phyloP scores from a whole-genome alignment of 2,888 invertebrate genomes.

The Lordiphosa fenestrarum region DNA sequence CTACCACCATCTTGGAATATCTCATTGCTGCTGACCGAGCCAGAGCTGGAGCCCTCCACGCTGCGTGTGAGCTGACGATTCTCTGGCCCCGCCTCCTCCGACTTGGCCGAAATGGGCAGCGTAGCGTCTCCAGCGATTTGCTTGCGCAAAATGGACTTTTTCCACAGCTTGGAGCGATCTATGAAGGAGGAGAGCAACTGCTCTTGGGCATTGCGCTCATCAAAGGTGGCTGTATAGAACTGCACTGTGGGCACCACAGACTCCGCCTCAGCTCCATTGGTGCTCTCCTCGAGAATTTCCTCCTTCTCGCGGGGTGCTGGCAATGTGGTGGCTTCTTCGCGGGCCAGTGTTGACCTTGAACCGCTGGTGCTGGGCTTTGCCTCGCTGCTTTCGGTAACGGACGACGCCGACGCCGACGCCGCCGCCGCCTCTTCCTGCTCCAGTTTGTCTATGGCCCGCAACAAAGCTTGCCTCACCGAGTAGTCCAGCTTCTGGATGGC shows the following conservation, averaged over 20 bases:
- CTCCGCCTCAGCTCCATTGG: slow-evolving; percentile 77
- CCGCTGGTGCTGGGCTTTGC: slow-evolving; percentile 29
- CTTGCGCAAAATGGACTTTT: slow-evolving; percentile 55
- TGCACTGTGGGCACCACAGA: slow-evolving; percentile 81
- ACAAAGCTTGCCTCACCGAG: slow-evolving; percentile 87
- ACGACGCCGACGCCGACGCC: slow-evolving; percentile 72
- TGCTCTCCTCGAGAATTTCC: slow-evolving; percentile 81
- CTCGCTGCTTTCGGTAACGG: slow-evolving; percentile 42
- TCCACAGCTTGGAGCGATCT: slow-evolving; percentile 68
- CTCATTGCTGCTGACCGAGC: slow-evolving; percentile 74
- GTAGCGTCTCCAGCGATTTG: slow-evolving; percentile 21
- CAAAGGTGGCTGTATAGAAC: slow-evolving; percentile 82
- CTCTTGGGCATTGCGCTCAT: slow-evolving; percentile 75
- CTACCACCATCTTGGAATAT: slow-evolving; percentile 68
- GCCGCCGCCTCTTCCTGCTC: slow-evolving; percentile 83
- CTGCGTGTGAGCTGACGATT: slow-evolving; percentile 79
- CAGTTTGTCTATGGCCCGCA: slow-evolving; percentile 88
- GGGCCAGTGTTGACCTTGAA: slow-evolving; percentile 10
- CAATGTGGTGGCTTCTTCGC: slow-evolving; percentile 38
- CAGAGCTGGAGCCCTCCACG: slow-evolving; percentile 63
- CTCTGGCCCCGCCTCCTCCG: slow-evolving; percentile 36
- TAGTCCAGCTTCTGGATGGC: slow-evolving; percentile 83
- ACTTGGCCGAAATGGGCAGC: slow-evolving; percentile 15
- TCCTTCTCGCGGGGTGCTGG: slow-evolving; percentile 58
- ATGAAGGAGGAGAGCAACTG: slow-evolving; percentile 76